These are phyloP conservation scores for Zelleria hepariella DNA, from an alignment of 2,888 invertebrate genomes.

Conservation along the genomic window DNA sequence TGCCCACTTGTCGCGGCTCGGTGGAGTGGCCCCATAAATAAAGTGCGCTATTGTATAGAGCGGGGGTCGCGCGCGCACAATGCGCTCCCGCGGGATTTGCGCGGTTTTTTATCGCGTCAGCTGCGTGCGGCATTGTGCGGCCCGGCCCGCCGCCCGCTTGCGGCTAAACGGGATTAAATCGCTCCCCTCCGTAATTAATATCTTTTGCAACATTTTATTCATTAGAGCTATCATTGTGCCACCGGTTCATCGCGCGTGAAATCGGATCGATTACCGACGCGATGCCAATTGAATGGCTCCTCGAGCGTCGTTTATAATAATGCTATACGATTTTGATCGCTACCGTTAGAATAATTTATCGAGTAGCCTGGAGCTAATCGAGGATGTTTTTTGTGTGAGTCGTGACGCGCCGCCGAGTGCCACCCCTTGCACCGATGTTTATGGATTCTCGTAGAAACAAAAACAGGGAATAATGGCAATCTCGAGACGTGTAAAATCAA, in stretches of 20 bases:
- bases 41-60: conserved; percentile 12
- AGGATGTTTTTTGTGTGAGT: not conserved
- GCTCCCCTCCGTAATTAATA: conserved; percentile 33
- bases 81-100: not conserved
- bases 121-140: conserved; percentile 1
- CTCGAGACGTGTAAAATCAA: conserved; percentile 15
- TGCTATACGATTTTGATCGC: conserved; percentile 34
- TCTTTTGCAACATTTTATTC: conserved; percentile 56
- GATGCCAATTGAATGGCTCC: conserved; percentile 39
- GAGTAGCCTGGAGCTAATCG: conserved; percentile 10
- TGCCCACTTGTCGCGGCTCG: conserved; percentile 35
- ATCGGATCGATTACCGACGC: conserved; percentile 51
- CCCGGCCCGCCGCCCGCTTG: not conserved
- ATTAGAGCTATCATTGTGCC: conserved; percentile 49
- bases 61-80: not conserved
- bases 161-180: conserved; percentile 40
- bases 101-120: not conserved
- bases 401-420: not conserved
- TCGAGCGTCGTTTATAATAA: conserved; percentile 27
- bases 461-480: not conserved
- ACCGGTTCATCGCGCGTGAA: conserved; percentile 39
- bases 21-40: conserved; percentile 23
- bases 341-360: conserved; percentile 26
- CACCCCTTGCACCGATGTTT: not conserved
- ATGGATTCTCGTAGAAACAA: not conserved